Base-by-base conservation (phyloP, 2,797 vertebrate genomes). In the Myotis vivesi region DNA sequence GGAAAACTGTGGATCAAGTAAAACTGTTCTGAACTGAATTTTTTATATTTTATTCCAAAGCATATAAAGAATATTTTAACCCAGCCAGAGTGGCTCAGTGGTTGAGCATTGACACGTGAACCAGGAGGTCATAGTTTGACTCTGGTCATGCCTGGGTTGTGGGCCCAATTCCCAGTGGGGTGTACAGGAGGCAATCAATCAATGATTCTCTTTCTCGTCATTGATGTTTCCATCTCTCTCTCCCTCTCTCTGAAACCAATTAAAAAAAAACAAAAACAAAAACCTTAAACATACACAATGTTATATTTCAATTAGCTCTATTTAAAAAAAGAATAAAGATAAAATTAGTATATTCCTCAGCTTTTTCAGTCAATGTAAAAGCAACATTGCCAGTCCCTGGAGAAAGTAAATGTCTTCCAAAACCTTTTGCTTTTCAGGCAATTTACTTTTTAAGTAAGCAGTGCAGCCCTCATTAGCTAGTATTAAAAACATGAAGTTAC, bases 401-500 rank as follows among this genome's bases (percentile, higher is more conserved):
- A 64, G 12, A 73, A 77, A 91, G 57, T 51, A 64, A 62, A 59
- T 0, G 51, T 51, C 59, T 94, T 57, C 83, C 59, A 83, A 79
- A 76, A 84, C 8, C 12, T 57, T 64, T 53, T 59, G 62, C 17
- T 84, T 87, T 87, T 82, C 28, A 44, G 5, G 13, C 33, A 55
- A 80, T 28, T 73, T 66, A 44, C 44, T 51, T 94, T 85, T 86
- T 44, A 82, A 89, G 16, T 17, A 19, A 68, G 46, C 6, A 72
- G 11, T 71, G 53, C 3, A 64, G 28, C 6, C 28, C 22, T 83
- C 7, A 10, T 62, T 75, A 84, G 23, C 8, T 90, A 87, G 89
- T 84, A 76, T 94, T 85, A 84, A 94, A 87, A 33, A 86, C 30
- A 71, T 62, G 22, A 92, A 62, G 13, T 81, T 59, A 92, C 15